Percentiles rank a stretch among this genome's conserved stretches.
Conservation (phyloP, 2,888 invertebrate genomes). For the Chymomyza procnemis region DNA sequence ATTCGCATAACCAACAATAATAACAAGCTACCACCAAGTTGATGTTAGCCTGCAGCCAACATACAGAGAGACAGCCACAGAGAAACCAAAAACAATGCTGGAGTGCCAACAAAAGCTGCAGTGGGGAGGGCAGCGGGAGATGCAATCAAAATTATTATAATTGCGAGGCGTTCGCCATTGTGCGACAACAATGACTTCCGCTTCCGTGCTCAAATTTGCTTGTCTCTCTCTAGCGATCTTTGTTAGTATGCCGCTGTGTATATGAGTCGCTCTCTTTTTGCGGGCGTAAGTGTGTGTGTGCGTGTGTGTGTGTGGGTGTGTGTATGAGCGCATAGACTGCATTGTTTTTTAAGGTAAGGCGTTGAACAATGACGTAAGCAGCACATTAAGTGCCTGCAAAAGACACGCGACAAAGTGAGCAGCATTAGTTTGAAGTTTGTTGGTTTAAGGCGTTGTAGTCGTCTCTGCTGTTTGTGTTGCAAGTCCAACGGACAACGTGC, state of each 20-base stretch:
- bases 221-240: constrained; percentile 41
- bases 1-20: constrained; percentile 56
- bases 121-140: constrained; percentile 9
- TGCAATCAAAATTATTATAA: constrained; percentile 76
- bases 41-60: constrained; percentile 1
- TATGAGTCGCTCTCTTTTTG: constrained; percentile 15
- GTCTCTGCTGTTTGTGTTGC: constrained; percentile 2
- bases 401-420: constrained; percentile 63
- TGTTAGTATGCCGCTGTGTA: neutral
- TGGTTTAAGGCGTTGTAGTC: neutral
- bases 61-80: neutral
- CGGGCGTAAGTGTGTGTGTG: constrained; percentile 36
- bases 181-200: constrained; percentile 75
- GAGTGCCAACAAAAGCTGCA: too few species aligned
- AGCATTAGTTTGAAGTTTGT: constrained; percentile 6
- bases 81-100: neutral
- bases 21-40: constrained; percentile 42
- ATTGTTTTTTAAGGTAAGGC: constrained; percentile 57
- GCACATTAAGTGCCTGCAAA: constrained; percentile 68
- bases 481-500: constrained; percentile 46
- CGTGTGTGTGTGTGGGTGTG: constrained; percentile 33
- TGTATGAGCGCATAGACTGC: constrained; percentile 44
- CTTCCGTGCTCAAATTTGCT: constrained; percentile 71
- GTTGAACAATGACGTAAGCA: constrained; percentile 38
- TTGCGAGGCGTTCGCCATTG: constrained; percentile 75